Evolutionary conservation across 1,140 invertebrate species (phyloP).

Genomic region (Laupala kohalensis): DNA sequence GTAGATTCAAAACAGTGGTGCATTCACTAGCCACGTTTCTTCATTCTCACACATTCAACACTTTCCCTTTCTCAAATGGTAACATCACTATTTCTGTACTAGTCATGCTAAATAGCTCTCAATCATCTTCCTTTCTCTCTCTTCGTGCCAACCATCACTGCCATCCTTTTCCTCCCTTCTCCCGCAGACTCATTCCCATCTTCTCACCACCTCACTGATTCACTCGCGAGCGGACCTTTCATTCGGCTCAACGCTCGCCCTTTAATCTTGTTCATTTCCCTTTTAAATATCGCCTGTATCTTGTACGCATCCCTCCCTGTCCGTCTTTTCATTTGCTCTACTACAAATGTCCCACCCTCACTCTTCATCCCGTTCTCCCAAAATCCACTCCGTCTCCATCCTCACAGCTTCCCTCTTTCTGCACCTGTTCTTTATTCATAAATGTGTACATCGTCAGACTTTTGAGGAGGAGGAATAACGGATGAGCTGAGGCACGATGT

Average conservation of each 20-base stretch:
- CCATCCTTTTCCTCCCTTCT: not conserved
- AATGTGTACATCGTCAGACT: not conserved
- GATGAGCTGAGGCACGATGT: not conserved
- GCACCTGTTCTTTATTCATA: not conserved
- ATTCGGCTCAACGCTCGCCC: not conserved
- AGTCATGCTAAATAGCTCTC: no score
- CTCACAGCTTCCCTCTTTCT: not conserved
- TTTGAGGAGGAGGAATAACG: not conserved
- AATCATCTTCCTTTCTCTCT: no score
- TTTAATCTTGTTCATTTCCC: not conserved
- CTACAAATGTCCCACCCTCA: not conserved
- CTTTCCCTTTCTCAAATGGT: no score
- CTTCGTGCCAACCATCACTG: no score
- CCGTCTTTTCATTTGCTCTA: not conserved
- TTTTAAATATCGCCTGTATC: not conserved
- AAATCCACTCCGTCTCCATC: no score
- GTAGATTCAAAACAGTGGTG: no score
- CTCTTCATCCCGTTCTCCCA: no score
- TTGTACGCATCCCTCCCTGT: not conserved
- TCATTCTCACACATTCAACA: no score
- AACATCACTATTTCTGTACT: no score
- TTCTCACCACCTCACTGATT: no score
- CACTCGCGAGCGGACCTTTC: not conserved
- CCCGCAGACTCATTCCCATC: not conserved
- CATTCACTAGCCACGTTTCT: no score